Percentiles rank a stretch among this genome's conserved stretches.
phyloP scores from a whole-genome alignment of 2,113 vertebrate species.

The Callopanchax toddi region DNA sequence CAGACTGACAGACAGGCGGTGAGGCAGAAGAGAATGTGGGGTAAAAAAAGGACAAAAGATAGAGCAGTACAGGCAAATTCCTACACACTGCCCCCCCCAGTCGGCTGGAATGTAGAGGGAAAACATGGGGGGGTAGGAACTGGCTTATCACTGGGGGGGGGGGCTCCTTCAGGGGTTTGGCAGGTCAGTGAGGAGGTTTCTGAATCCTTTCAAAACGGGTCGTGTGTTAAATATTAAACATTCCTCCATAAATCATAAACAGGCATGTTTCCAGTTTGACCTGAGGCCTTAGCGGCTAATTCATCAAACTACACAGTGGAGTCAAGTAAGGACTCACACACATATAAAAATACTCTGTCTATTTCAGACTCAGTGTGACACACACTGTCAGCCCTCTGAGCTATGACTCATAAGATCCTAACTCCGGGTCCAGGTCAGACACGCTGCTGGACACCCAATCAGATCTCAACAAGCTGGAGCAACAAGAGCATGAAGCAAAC shows the following conservation, averaged over 20 bases:
- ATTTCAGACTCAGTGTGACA: slow-evolving; percentile 60
- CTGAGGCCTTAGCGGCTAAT: slow-evolving; percentile 23
- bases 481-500: slow-evolving; percentile 13
- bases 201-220: slow-evolving; percentile 56
- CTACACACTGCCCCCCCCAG: slow-evolving; percentile 1
- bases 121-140: slow-evolving; percentile 31
- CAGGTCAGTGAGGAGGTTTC: slow-evolving; percentile 41
- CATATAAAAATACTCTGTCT: slow-evolving; percentile 23
- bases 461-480: neutral
- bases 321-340: slow-evolving; percentile 14
- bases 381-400: slow-evolving; percentile 47
- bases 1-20: slow-evolving; percentile 31
- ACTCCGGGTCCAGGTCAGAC: neutral
- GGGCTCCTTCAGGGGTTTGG: neutral
- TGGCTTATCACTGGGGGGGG: slow-evolving; percentile 28
- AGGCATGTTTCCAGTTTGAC: slow-evolving; percentile 36
- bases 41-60: slow-evolving; percentile 47
- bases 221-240: slow-evolving; percentile 67
- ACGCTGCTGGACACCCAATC: slow-evolving; percentile 22
- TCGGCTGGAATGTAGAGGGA: slow-evolving; percentile 49
- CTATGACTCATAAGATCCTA: slow-evolving; percentile 32
- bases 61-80: slow-evolving; percentile 48
- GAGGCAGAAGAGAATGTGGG: slow-evolving; percentile 40
- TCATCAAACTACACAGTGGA: slow-evolving; percentile 21
- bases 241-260: slow-evolving; percentile 58